Conservation (phyloP, 2,113 vertebrate genomes). For the Paradoxurus hermaphroditus region DNA sequence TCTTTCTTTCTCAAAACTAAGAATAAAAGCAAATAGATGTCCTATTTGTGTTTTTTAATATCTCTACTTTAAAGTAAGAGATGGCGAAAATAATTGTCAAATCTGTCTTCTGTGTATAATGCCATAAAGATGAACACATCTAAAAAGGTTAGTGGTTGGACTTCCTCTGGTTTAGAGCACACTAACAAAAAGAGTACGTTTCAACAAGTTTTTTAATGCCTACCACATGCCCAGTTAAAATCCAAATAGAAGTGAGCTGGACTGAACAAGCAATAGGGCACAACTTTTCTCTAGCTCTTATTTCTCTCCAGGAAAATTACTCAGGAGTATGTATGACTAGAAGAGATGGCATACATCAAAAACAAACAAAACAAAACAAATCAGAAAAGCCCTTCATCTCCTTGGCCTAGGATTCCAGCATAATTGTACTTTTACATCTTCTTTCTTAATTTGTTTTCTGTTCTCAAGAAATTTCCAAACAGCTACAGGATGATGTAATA, state of each 20-base stretch:
- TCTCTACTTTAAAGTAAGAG: neutral
- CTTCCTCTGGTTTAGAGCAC: neutral
- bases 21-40: neutral
- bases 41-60: neutral
- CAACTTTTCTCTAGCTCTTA: neutral
- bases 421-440: neutral
- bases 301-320: neutral
- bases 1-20: neutral
- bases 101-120: neutral
- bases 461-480: constrained; percentile 18
- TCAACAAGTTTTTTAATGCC: neutral
- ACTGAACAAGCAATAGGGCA: neutral
- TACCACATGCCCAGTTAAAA: neutral
- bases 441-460: constrained; percentile 11
- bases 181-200: neutral
- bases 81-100: neutral
- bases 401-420: too few species aligned
- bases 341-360: neutral
- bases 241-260: neutral
- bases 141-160: neutral
- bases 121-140: neutral
- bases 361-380: neutral
- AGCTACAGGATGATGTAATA: neutral
- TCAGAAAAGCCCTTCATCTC: neutral
- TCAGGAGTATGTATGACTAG: neutral